Evolutionary conservation across 2,888 invertebrate species (phyloP).

Genomic region (Entomobrya proxima): DNA sequence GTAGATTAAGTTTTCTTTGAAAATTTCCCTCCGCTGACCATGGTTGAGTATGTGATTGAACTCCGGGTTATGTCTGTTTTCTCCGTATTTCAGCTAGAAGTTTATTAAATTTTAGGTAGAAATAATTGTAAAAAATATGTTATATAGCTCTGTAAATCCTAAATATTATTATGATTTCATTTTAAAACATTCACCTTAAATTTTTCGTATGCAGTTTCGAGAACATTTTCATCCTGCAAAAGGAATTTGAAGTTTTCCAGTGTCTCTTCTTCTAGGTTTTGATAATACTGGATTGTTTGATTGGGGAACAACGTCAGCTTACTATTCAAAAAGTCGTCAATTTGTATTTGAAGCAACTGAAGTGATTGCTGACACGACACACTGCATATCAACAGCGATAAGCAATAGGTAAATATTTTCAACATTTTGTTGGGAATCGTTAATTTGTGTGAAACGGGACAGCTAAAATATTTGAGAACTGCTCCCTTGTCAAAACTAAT

Average conservation of each 20-base stretch:
- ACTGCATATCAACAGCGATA: neutral
- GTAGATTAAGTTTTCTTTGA: constrained; percentile 46
- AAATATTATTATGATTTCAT: neutral
- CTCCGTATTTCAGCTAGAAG: constrained; percentile 25
- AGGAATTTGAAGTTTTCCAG: constrained; percentile 37
- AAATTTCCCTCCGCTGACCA: neutral
- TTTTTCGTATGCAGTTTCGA: constrained; percentile 23
- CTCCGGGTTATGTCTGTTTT: neutral
- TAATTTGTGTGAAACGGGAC: too few relatives aligned
- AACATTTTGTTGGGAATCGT: too few relatives aligned
- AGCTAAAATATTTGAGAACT: too few relatives aligned
- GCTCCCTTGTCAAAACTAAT: too few relatives aligned
- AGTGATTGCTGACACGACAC: neutral
- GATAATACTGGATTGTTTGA: constrained; percentile 2
- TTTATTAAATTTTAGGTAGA: neutral
- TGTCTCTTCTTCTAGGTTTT: constrained; percentile 27
- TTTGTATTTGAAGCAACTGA: neutral
- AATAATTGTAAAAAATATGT: neutral
- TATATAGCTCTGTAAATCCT: neutral
- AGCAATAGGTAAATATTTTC: too few relatives aligned
- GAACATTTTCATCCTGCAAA: constrained; percentile 39
- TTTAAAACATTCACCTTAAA: too few relatives aligned
- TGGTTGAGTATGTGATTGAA: neutral
- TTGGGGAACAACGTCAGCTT: constrained; percentile 42
- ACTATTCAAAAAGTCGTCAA: constrained; percentile 49